These are phyloP conservation scores for Therioaphis trifolii DNA, from an alignment of 2,888 invertebrate species.

Conservation along the genomic window DNA sequence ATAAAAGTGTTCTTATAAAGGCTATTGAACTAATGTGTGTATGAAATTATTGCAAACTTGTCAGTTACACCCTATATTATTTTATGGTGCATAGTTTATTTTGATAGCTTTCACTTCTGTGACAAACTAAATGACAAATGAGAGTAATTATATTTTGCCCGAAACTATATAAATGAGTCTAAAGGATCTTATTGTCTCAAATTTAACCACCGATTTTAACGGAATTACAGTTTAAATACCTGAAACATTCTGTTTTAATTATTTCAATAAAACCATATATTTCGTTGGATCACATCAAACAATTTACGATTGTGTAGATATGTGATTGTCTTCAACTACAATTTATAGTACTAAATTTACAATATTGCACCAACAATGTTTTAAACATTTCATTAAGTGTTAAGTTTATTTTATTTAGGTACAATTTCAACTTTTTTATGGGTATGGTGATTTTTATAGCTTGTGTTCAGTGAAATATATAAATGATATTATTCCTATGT, in stretches of 20 bases:
- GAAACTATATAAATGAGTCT: slow-evolving; percentile 37
- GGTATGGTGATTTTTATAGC: too few relatives aligned
- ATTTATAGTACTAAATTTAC: too few relatives aligned
- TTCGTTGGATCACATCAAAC: neutral
- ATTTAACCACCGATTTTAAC: slow-evolving; percentile 42
- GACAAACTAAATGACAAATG: slow-evolving; percentile 50
- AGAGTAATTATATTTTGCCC: slow-evolving; percentile 52
- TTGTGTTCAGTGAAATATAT: too few relatives aligned
- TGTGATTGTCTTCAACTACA: too few relatives aligned
- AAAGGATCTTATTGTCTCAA: slow-evolving; percentile 46
- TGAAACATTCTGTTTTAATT: slow-evolving; percentile 21
- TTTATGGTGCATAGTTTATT: neutral
- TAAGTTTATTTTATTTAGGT: too few relatives aligned
- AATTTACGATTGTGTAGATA: neutral
- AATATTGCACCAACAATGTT: too few relatives aligned
- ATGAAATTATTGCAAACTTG: slow-evolving; percentile 34
- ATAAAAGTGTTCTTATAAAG: too few relatives aligned
- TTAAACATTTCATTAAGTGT: too few relatives aligned
- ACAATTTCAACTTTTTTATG: too few relatives aligned
- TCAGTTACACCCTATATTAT: slow-evolving; percentile 8
- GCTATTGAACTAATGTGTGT: too few relatives aligned
- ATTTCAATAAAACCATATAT: slow-evolving; percentile 32
- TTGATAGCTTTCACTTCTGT: slow-evolving; percentile 41
- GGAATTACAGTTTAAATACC: slow-evolving; percentile 24
- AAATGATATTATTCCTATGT: too few relatives aligned